phyloP scores from a whole-genome alignment of 2,797 vertebrate species.

The Remorina albescens region DNA sequence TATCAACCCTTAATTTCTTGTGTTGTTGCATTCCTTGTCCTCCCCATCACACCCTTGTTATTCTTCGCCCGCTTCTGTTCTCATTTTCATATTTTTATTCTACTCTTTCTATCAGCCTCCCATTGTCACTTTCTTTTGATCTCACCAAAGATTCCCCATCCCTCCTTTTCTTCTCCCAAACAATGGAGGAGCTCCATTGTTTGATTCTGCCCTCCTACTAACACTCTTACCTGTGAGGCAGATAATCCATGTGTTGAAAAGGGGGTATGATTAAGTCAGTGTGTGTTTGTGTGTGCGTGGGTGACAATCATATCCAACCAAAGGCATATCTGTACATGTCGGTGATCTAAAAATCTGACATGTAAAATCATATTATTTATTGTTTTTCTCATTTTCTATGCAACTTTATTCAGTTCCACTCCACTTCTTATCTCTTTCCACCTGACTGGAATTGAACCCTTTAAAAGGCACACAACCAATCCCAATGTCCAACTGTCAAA shows the following conservation, averaged over 20 bases:
- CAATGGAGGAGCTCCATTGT: conserved; percentile 7
- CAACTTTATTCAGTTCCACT: background rate
- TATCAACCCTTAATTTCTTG: conserved; percentile 6
- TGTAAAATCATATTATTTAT: too few species aligned
- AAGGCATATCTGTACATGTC: background rate
- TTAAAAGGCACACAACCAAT: background rate
- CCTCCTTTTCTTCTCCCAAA: background rate
- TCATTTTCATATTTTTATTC: conserved; percentile 16
- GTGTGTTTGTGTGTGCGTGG: background rate
- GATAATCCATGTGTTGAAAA: conserved; percentile 24
- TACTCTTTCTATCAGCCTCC: background rate
- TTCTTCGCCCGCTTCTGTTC: background rate
- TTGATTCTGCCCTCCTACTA: conserved; percentile 13
- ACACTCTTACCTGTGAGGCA: background rate
- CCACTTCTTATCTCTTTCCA: background rate
- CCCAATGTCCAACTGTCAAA: too few species aligned
- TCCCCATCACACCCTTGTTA: conserved; percentile 6
- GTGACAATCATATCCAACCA: background rate
- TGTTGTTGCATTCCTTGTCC: background rate
- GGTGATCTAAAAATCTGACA: background rate
- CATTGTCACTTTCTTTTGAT: conserved; percentile 19
- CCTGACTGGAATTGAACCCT: background rate
- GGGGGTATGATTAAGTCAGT: background rate
- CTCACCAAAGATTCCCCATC: background rate
- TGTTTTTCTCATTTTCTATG: too few species aligned